Evolutionary conservation across 1,140 invertebrate genomes (phyloP).

Genomic region (Brachionus rubens): DNA sequence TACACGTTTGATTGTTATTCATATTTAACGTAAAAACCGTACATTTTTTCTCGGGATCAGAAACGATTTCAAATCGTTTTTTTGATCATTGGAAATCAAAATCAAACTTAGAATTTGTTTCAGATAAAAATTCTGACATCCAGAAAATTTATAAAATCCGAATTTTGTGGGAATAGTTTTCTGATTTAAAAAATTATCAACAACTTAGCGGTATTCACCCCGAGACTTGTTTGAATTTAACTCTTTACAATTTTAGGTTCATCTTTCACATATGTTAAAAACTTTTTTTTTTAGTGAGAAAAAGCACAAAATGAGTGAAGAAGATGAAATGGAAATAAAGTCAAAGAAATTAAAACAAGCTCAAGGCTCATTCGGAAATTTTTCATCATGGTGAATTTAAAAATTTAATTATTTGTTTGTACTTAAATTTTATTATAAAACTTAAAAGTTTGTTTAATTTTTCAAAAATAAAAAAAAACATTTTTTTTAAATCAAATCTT

Average conservation of each 20-base stretch:
- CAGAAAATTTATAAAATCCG: no score
- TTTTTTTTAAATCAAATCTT: neutral
- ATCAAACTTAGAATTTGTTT: no score
- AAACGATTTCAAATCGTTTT: no score
- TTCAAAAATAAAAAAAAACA: neutral
- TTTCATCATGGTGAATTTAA: slow-evolving; percentile 27
- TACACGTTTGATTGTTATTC: no score
- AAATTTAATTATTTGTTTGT: neutral
- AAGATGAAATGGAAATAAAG: slow-evolving; percentile 9
- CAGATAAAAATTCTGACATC: no score
- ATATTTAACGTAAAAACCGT: no score
- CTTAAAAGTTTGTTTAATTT: neutral
- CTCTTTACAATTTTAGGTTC: neutral
- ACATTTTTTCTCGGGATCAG: no score
- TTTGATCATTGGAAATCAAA: no score
- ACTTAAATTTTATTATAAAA: neutral
- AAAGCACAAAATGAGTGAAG: slow-evolving; percentile 19
- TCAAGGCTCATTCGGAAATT: slow-evolving; percentile 25
- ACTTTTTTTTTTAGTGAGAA: slow-evolving; percentile 22
- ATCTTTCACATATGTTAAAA: neutral
- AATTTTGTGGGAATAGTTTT: no score
- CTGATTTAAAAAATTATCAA: no score
- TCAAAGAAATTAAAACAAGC: slow-evolving; percentile 31
- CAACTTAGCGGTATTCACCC: no score
- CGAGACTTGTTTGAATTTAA: neutral